Conservation (phyloP, 2,888 invertebrate genomes). For the Idaea straminata region DNA sequence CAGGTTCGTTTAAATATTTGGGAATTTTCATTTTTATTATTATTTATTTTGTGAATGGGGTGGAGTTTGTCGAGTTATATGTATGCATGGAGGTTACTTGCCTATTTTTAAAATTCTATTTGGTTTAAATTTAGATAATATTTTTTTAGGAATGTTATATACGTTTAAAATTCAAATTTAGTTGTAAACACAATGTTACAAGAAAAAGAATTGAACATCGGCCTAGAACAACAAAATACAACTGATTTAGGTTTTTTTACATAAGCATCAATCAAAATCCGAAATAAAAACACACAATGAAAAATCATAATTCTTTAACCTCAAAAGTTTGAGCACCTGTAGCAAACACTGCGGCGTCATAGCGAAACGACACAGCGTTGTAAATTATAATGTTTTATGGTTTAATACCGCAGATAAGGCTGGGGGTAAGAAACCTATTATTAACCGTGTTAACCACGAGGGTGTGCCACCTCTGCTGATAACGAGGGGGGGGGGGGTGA, state of each 20-base stretch:
- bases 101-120: neutral
- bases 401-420: conserved; percentile 79
- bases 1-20: neutral
- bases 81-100: neutral
- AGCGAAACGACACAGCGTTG: conserved; percentile 64
- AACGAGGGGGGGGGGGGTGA: conserved; percentile 7
- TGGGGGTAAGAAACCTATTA: conserved; percentile 75
- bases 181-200: too few relatives aligned
- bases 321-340: conserved; percentile 52
- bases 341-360: conserved; percentile 56
- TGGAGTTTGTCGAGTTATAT: neutral
- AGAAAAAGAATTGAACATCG: too few relatives aligned
- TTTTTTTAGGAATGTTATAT: too few relatives aligned
- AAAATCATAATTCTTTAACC: neutral
- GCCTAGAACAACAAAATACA: too few relatives aligned
- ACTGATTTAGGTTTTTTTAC: too few relatives aligned
- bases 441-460: conserved; percentile 69
- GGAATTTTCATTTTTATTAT: neutral
- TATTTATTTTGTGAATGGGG: neutral
- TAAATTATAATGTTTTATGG: conserved; percentile 81
- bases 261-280: too few relatives aligned
- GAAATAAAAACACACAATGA: neutral
- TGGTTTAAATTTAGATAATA: neutral
- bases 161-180: too few relatives aligned
- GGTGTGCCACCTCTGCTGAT: conserved; percentile 27